Evolutionary conservation across 2,113 vertebrate genomes (phyloP).

Genomic region (Crocuta crocuta): DNA sequence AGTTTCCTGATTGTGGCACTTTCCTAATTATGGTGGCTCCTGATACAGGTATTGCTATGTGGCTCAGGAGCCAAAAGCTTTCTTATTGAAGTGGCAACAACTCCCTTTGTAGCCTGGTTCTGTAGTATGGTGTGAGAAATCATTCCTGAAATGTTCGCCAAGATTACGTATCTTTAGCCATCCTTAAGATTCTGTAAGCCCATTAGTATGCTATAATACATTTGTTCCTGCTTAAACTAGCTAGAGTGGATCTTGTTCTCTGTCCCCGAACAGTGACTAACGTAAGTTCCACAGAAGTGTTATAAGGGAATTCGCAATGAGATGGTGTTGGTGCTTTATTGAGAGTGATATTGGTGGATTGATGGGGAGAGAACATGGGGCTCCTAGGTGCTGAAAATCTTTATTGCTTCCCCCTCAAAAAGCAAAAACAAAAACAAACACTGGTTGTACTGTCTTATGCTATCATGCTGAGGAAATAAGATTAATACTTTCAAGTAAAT

Average conservation of each 20-base stretch:
- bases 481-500: slow-evolving; percentile 45
- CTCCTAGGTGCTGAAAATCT: not conserved
- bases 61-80: not conserved
- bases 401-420: not conserved
- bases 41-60: not conserved
- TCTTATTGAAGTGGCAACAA: not conserved
- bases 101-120: not conserved
- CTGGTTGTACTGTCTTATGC: not conserved
- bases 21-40: not conserved
- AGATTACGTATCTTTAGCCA: not conserved
- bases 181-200: not conserved
- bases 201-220: not conserved
- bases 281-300: not conserved
- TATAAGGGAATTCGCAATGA: not conserved
- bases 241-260: not conserved
- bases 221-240: slow-evolving; percentile 23
- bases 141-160: not conserved
- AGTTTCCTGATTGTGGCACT: not conserved
- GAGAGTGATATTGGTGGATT: slow-evolving; percentile 11
- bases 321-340: not conserved
- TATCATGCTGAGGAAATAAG: not conserved
- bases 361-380: not conserved
- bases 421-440: not conserved
- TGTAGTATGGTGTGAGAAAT: not conserved
- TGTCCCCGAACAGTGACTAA: not conserved